Conservation (phyloP, 2,888 invertebrate species). For the Stictocephala bisonia region DNA sequence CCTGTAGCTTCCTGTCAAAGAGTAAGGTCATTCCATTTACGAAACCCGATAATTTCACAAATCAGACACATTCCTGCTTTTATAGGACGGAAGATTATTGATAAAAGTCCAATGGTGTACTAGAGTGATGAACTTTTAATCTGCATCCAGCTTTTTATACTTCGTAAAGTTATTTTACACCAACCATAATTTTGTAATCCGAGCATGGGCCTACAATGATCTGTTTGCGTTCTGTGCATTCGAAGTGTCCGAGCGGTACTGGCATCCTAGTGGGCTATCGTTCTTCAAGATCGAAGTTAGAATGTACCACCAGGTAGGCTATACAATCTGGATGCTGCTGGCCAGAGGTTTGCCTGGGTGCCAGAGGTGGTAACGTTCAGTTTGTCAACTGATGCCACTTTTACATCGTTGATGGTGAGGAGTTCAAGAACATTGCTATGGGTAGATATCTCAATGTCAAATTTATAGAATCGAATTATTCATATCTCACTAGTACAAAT, state of each 20-base stretch:
- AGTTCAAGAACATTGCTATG: background rate
- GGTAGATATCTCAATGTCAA: background rate
- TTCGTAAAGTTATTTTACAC: slow-evolving; percentile 3
- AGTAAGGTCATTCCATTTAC: background rate
- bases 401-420: slow-evolving; percentile 28
- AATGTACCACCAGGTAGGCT: slow-evolving; percentile 37
- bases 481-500: too few species aligned
- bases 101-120: slow-evolving; percentile 17
- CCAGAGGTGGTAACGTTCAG: background rate
- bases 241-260: slow-evolving; percentile 17
- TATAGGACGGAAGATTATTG: background rate
- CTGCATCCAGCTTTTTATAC: background rate
- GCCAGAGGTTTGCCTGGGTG: slow-evolving; percentile 7
- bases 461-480: background rate
- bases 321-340: slow-evolving; percentile 16
- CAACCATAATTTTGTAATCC: background rate
- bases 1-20: background rate
- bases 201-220: slow-evolving; percentile 37
- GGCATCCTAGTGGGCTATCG: slow-evolving; percentile 20
- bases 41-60: slow-evolving; percentile 1
- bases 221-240: slow-evolving; percentile 38
- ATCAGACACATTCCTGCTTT: background rate
- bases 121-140: background rate
- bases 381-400: slow-evolving; percentile 38
- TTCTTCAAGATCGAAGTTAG: slow-evolving; percentile 32